Percentiles rank a stretch among this genome's conserved stretches.
Evolutionary conservation across 2,113 vertebrate genomes (phyloP).

Genomic region (Spermophilus dauricus): DNA sequence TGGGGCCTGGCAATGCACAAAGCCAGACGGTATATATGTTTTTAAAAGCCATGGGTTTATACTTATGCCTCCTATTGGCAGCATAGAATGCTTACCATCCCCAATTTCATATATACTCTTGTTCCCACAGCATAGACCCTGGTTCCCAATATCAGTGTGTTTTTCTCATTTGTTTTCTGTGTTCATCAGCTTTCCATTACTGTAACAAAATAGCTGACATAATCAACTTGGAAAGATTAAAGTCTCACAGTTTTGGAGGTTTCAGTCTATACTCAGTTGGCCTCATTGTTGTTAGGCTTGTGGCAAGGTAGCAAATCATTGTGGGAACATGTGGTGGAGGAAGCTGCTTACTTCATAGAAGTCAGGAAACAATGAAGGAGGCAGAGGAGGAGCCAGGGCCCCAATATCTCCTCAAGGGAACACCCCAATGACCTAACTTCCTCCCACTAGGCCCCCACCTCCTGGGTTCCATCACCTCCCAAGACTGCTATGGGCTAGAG

Average conservation of each 20-base stretch:
- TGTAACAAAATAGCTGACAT: background rate
- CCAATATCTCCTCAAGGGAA: background rate
- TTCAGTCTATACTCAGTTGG: background rate
- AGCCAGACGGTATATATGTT: background rate
- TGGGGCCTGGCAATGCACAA: background rate
- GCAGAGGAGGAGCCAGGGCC: background rate
- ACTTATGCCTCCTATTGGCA: fast-evolving
- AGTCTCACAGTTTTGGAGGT: background rate
- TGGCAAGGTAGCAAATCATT: no score
- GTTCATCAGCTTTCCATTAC: background rate
- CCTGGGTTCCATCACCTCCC: background rate
- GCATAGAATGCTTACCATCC: background rate
- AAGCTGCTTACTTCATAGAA: no score
- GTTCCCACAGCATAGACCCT: fast-evolving
- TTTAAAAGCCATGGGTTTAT: background rate
- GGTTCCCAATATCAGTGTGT: background rate
- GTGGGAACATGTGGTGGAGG: background rate
- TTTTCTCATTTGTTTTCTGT: background rate
- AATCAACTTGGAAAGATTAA: background rate
- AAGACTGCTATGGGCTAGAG: background rate
- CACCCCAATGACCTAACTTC: background rate
- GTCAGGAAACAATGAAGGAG: background rate
- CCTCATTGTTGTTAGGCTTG: no score
- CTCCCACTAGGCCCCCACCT: background rate
- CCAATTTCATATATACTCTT: no score